Evolutionary conservation across 2,113 vertebrate species (phyloP).

Genomic region (Baryphthengus martii): DNA sequence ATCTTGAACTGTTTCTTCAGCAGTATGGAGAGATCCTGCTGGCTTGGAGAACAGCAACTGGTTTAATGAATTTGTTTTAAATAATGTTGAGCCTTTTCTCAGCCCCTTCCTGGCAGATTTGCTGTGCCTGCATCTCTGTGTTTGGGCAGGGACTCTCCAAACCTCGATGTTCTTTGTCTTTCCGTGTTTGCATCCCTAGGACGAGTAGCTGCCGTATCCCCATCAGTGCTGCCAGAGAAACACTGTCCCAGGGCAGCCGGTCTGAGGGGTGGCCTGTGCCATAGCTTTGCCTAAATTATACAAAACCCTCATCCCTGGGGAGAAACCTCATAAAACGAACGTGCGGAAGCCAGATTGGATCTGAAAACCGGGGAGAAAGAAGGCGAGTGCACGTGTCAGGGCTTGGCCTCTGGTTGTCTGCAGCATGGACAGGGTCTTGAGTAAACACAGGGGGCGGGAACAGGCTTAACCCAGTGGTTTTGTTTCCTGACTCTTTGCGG

Average conservation of each 20-base stretch:
- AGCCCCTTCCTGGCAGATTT: not conserved
- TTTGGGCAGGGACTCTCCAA: not conserved
- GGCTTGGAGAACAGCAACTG: not conserved
- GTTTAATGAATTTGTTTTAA: not conserved
- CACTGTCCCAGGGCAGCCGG: not conserved
- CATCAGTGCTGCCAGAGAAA: fast-evolving
- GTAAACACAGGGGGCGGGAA: not conserved
- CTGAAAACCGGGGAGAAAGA: not conserved
- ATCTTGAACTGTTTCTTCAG: not conserved
- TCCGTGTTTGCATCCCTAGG: not conserved
- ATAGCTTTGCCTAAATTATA: not conserved
- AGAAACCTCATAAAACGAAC: not conserved
- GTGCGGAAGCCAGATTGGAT: not conserved
- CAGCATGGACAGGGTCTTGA: not conserved
- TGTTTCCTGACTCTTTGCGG: not conserved
- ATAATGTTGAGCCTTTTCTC: not conserved
- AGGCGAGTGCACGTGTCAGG: not conserved
- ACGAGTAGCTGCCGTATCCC: fast-evolving
- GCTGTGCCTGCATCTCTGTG: not conserved
- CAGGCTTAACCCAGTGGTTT: fast-evolving
- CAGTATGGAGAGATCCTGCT: not conserved
- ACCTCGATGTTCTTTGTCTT: not conserved
- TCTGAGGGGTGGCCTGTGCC: not conserved
- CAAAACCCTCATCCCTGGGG: not conserved
- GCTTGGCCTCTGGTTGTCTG: not conserved